A percentile compares a stretch with the other conserved stretches of the same genome.
These are phyloP conservation scores for Patagioenas fasciata DNA, from an alignment of 2,113 vertebrate species.

Conservation along the genomic window DNA sequence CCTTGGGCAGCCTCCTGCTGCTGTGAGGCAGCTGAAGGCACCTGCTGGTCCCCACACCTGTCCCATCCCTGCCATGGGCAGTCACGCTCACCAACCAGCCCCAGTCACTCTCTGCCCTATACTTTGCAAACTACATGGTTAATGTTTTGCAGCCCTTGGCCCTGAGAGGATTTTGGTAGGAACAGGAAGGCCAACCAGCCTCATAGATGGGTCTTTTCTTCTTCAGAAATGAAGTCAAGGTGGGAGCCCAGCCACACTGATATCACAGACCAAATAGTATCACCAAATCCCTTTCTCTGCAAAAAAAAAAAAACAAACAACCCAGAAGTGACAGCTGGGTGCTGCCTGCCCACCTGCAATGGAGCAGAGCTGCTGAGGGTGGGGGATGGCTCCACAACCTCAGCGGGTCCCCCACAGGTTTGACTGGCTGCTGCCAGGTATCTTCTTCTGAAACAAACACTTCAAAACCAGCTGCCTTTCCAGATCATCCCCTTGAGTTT, in stretches of 20 bases:
- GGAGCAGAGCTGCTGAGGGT: neutral
- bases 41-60: accelerated
- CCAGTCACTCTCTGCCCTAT: neutral
- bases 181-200: neutral
- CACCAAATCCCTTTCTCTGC: neutral
- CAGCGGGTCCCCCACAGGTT: accelerated
- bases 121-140: neutral
- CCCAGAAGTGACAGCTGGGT: neutral
- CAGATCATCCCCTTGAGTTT: neutral
- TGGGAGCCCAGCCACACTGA: neutral
- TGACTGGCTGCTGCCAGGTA: neutral
- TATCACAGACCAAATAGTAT: neutral
- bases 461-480: neutral
- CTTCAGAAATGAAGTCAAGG: neutral
- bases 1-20: neutral
- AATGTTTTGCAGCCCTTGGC: neutral
- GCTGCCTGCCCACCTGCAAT: neutral
- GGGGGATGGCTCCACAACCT: neutral
- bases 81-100: accelerated
- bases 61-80: accelerated
- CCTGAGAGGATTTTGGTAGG: neutral
- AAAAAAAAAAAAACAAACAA: too few relatives aligned
- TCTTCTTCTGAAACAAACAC: neutral
- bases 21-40: neutral
- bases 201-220: neutral